Conservation (phyloP, 2,797 vertebrate genomes). For the Chanos chanos region DNA sequence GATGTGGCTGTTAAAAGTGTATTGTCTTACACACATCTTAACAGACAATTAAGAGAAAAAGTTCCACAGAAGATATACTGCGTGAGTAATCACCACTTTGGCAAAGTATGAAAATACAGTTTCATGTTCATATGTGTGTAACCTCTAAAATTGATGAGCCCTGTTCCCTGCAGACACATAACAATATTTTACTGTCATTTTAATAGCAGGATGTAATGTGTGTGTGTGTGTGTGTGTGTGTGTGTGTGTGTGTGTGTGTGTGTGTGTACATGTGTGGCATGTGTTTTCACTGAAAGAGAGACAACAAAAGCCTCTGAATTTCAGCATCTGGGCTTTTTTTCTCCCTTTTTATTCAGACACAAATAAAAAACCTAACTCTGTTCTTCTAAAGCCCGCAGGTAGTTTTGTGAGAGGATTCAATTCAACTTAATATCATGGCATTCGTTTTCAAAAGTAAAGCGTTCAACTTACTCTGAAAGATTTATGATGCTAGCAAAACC, state of each 20-base stretch:
- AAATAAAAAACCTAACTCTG: not conserved
- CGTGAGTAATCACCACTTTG: no score
- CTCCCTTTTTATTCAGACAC: not conserved
- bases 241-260: not conserved
- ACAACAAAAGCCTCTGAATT: no score
- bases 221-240: not conserved
- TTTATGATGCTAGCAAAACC: constrained; percentile 44
- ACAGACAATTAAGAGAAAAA: no score
- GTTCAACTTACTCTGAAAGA: constrained; percentile 53
- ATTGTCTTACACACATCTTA: no score
- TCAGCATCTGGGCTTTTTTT: not conserved
- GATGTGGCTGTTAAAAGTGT: no score
- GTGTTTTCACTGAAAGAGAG: no score
- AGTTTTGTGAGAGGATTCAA: constrained; percentile 35
- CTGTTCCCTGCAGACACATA: no score
- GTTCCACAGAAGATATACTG: no score
- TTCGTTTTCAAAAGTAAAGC: constrained; percentile 46
- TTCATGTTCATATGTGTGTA: no score
- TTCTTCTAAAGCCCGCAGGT: not conserved
- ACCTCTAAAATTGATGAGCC: no score
- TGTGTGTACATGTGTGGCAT: not conserved
- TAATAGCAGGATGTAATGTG: not conserved
- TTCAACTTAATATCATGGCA: constrained; percentile 48
- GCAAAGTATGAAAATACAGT: no score
- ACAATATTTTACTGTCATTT: not conserved